These are phyloP conservation scores for Aepyceros melampus DNA, from an alignment of 2,113 vertebrate genomes.

Conservation along the genomic window DNA sequence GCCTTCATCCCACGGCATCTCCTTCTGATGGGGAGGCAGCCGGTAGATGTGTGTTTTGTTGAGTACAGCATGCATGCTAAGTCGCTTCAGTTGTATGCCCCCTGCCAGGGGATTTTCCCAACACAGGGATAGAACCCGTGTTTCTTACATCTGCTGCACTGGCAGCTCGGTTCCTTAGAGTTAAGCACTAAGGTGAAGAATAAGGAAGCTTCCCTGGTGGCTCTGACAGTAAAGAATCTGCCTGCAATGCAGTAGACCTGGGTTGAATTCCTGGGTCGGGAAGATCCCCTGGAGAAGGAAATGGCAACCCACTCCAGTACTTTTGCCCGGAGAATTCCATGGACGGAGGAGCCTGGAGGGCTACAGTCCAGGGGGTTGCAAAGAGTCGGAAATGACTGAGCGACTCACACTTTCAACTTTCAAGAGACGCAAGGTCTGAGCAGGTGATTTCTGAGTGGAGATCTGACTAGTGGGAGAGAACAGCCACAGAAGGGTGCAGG, in stretches of 20 bases:
- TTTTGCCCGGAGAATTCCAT: too few species aligned
- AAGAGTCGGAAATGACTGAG: too few species aligned
- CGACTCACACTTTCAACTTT: too few species aligned
- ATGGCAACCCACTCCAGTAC: too few species aligned
- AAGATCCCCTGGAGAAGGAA: too few species aligned
- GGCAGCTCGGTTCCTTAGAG: rapidly evolving
- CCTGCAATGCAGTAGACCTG: too few species aligned
- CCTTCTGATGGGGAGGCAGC: not conserved
- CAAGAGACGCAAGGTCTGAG: not conserved
- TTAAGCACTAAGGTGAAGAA: not conserved
- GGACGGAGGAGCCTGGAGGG: too few species aligned
- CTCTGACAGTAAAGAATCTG: too few species aligned
- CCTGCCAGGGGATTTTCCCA: not conserved
- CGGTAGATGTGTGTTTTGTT: not conserved
- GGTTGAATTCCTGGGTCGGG: too few species aligned
- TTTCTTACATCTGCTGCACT: not conserved
- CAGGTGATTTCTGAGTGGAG: not conserved
- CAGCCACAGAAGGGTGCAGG: rapidly evolving
- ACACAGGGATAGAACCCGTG: not conserved
- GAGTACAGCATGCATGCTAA: not conserved
- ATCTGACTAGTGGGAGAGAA: not conserved
- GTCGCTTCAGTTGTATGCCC: not conserved
- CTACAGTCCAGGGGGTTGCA: too few species aligned
- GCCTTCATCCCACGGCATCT: not conserved
- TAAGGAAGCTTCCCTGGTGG: not conserved